Base-by-base conservation (phyloP, 2,888 invertebrate genomes). In the Melieria picta region DNA sequence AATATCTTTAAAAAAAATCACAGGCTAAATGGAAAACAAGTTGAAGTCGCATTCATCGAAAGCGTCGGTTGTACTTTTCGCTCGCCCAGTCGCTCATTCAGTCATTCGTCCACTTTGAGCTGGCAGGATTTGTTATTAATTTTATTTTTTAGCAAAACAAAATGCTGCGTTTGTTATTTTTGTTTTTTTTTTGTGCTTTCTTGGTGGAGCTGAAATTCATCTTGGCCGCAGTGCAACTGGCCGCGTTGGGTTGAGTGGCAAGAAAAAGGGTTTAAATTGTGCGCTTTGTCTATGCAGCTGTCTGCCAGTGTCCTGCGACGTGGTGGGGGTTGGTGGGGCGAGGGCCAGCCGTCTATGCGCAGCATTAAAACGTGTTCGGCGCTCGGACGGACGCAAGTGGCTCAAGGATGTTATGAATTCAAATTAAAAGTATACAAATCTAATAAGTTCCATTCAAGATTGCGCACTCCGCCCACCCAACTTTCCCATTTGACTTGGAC, bases 401-500 rank as follows among this genome's bases (percentile, higher is more conserved):
- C 65, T 56, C 48, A 73, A 78, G 77, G 76, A 81, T 83, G 83
- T 83, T 83, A 81, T 84, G 83, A 83, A 83, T 83, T 83, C 85
- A 83, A 84, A 83, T 83, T 84, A 83, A 83, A 83, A 84, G 83
- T 83, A 83, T 83, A 83, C 83, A 83, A 83, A 84, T 84, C 83
- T 83, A 84, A 84, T 83, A 83, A 84, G 80, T 83, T 81, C 76
- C 81, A 82, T 81, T 81, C 79, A 82, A 83, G 82, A 79, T 79
- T 82, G 80, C 78, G 7, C 52, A 52, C 30, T 30, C 30, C 30
- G 30, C 3, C 30, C 30, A 30, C 30, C 30, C 30, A 30, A 30
- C 30, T 30, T 2, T 30, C 1, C 30, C 30, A 2, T 30, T 30
- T 30, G 30, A 30, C 30, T 30, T 2, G 2, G 2, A 30, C 30